phyloP scores from a whole-genome alignment of 2,113 vertebrate genomes.

The Pyrgilauda ruficollis region DNA sequence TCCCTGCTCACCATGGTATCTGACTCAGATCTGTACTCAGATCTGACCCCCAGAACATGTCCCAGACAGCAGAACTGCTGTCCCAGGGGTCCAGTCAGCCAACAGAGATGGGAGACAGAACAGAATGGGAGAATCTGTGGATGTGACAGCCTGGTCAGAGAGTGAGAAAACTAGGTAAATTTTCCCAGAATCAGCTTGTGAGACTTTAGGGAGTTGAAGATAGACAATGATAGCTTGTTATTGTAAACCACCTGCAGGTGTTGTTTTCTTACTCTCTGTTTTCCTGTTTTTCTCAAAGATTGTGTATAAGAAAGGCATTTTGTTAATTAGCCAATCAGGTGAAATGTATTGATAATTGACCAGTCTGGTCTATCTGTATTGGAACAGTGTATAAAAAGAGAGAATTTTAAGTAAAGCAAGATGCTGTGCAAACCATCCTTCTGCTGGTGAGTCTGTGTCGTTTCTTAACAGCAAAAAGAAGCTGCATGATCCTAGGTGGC shows the following conservation, averaged over 20 bases:
- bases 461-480: not conserved
- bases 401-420: not conserved
- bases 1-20: not conserved
- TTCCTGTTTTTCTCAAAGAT: not conserved
- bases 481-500: not conserved
- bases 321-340: not conserved
- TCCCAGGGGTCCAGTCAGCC: not conserved
- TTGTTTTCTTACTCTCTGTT: not conserved
- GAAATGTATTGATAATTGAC: not conserved
- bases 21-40: not conserved
- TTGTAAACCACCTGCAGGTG: not conserved
- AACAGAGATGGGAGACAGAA: not conserved
- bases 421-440: not conserved
- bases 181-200: not conserved
- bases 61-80: not conserved
- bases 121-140: not conserved
- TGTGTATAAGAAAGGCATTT: not conserved
- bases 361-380: not conserved
- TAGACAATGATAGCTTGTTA: not conserved
- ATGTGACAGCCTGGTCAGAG: not conserved
- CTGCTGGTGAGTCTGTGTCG: not conserved
- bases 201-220: not conserved
- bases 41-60: fast-evolving
- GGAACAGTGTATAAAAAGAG: not conserved
- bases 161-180: not conserved